These are phyloP conservation scores for Peromyscus eremicus DNA, from an alignment of 2,797 vertebrate genomes.

Conservation along the genomic window DNA sequence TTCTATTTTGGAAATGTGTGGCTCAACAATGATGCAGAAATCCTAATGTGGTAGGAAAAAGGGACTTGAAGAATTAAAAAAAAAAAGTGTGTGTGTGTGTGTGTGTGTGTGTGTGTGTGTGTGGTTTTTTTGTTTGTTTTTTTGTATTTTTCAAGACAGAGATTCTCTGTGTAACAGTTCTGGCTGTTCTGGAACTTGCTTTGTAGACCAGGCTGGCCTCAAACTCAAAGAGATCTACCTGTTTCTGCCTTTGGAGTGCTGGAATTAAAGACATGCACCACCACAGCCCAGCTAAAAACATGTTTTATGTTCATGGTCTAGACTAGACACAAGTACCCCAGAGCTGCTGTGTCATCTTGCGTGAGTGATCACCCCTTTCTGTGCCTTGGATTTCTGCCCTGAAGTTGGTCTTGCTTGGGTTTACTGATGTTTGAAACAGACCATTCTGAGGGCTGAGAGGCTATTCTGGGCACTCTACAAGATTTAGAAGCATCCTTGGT, in stretches of 20 bases:
- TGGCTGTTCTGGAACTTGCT: background rate
- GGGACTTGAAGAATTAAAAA: background rate
- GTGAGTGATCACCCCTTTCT: background rate
- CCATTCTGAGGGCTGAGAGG: background rate
- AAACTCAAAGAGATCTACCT: background rate
- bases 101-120: background rate
- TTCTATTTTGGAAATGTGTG: background rate
- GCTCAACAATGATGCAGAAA: background rate
- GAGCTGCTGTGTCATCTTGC: rapidly evolving
- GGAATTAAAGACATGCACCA: background rate
- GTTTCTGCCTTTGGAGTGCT: background rate
- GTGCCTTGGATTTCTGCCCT: background rate
- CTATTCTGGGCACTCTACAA: rapidly evolving
- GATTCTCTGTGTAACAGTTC: background rate
- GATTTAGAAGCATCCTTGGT: background rate
- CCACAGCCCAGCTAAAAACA: background rate
- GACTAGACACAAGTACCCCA: too few species aligned
- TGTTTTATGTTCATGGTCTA: background rate
- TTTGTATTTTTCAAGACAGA: background rate
- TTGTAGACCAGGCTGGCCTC: background rate
- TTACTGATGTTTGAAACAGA: background rate
- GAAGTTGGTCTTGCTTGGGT: too few species aligned
- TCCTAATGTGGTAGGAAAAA: background rate
- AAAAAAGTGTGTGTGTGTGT: too few species aligned
- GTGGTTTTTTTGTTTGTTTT: too few species aligned